Conservation (phyloP, 92 coral and sea anemone genomes). For the Bergia puertoricense region DNA sequence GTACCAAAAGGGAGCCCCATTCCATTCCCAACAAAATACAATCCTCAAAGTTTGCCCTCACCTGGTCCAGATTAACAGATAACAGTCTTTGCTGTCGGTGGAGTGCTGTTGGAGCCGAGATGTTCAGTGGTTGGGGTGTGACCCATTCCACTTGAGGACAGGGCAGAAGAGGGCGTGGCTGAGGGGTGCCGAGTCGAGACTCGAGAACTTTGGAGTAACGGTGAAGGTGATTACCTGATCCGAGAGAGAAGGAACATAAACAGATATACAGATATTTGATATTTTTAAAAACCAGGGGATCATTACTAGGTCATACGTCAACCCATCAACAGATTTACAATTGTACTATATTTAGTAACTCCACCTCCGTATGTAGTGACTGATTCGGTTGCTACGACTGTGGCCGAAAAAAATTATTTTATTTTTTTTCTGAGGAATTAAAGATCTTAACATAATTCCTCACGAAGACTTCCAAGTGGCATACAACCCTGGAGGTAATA, state of each 20-base stretch:
- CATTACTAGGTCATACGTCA: too few relatives aligned
- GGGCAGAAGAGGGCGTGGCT: constrained; percentile 80
- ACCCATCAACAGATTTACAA: too few relatives aligned
- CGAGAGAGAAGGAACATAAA: background rate
- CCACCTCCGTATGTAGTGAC: too few relatives aligned
- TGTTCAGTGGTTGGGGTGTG: constrained; percentile 84
- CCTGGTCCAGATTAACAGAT: constrained; percentile 83
- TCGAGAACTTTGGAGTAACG: constrained; percentile 97
- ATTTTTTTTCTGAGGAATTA: too few relatives aligned
- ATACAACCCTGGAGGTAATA: background rate
- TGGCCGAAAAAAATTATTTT: too few relatives aligned
- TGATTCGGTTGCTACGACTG: too few relatives aligned
- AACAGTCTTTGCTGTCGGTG: constrained; percentile 85
- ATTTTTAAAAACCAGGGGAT: too few relatives aligned
- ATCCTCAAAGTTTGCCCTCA: constrained; percentile 3
- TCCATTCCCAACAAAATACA: background rate
- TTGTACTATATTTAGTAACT: too few relatives aligned
- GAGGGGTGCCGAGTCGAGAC: constrained; percentile 83
- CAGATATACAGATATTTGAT: background rate
- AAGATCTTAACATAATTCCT: background rate
- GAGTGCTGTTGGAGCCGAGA: constrained; percentile 72
- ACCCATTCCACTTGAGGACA: constrained; percentile 85
- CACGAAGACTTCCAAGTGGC: background rate
- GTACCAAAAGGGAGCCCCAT: too few relatives aligned
- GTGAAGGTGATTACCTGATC: constrained; percentile 87